Evolutionary conservation across 2,888 invertebrate genomes (phyloP), one percentile per base, ranked within the genome.

Genomic region (Phaedon cochleariae): DNA sequence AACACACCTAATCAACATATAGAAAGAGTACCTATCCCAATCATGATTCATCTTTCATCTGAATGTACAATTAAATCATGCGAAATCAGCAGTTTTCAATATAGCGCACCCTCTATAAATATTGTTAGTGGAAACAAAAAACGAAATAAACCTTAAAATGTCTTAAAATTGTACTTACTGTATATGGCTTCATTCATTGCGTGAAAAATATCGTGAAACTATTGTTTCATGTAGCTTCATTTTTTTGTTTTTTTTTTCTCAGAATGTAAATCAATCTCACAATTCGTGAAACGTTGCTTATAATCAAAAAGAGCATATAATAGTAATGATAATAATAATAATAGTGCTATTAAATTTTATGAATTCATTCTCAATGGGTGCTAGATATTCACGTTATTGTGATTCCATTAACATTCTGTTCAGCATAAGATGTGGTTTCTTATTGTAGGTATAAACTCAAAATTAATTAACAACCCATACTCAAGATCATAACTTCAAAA

Each of bases 341-440:
- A 4, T 15, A 4, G 26, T 45, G 2, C n/a, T 5, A 37, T 59
- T 34, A 37, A 22, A 12, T 18, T 15, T 34, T 10, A 34, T 34
- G 10, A 17, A 29, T 26, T n/a, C 17, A 0, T 41, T 58, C 21
- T n/a, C n/a, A n/a, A n/a, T n/a, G n/a, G 12, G 2, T 15, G 45
- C 22, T n/a, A n/a, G 3, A 22, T 15, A 17, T 18, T 63, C 64
- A 64, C 64, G 54, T 59, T n/a, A 53, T 61, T 61, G 65, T 65
- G 65, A 65, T 58, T 61, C 58, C 48, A 34, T 55, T 34, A 61
- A 61, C 65, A 65, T 65, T 65, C 65, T 65, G 61, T 61, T n/a
- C n/a, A 26, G 26, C 7, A 7, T 5, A 26, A 26, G 3, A 26
- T 26, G n/a, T 26, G 4, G 26, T 7, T 26, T 26, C 26, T 26